phyloP scores from a whole-genome alignment of 2,113 vertebrate species.

The Sarotherodon lohbergeri region DNA sequence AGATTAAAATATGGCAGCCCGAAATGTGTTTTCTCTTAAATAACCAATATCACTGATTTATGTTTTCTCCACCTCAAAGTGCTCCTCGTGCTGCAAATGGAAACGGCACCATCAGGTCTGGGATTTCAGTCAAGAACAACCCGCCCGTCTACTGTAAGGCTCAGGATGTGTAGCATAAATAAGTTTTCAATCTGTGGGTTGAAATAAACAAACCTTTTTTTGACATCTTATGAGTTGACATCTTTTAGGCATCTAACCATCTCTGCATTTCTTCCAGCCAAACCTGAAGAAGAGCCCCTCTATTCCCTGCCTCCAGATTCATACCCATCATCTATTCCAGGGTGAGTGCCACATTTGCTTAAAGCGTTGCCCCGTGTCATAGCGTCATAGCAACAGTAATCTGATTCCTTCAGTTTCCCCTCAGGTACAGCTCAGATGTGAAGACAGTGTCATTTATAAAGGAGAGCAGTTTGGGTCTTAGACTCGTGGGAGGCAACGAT shows the following conservation, averaged over 20 bases:
- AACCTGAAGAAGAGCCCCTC: conserved; percentile 68
- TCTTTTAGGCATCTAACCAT: not conserved
- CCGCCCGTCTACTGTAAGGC: conserved; percentile 55
- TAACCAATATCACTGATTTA: not conserved
- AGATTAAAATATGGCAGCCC: accelerated
- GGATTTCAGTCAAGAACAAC: conserved; percentile 47
- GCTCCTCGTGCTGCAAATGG: conserved; percentile 34
- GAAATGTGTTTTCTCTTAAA: not conserved
- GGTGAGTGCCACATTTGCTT: conserved; percentile 37
- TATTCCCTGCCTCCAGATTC: conserved; percentile 77
- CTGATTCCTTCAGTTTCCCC: not conserved
- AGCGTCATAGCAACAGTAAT: not conserved
- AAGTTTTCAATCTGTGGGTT: not conserved
- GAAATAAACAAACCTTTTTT: not conserved
- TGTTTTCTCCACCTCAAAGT: conserved; percentile 21
- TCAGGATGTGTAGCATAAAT: not conserved
- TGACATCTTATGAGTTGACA: not conserved
- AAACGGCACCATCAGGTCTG: conserved; percentile 29
- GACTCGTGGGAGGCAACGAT: conserved; percentile 88
- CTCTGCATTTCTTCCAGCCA: conserved; percentile 34
- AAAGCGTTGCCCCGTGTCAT: accelerated
- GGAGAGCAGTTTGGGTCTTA: conserved; percentile 81
- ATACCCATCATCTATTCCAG: conserved; percentile 51
- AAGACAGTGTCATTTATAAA: conserved; percentile 79
- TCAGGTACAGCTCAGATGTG: conserved; percentile 81